Conservation (phyloP, 2,113 vertebrate species). For the Nycticorax nycticorax region DNA sequence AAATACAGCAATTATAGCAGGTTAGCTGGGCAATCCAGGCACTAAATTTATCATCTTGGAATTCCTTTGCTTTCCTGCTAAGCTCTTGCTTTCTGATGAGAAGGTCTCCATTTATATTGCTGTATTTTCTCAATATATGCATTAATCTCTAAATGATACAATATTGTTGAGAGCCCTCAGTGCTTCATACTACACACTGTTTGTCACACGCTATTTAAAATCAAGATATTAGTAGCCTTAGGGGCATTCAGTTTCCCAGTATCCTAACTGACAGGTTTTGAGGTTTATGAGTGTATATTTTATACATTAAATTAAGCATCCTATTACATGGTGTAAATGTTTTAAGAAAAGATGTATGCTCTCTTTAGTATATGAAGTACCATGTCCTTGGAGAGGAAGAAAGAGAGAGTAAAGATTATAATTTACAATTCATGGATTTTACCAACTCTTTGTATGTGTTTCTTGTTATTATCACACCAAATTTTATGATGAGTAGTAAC, state of each 20-base stretch:
- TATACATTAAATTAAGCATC: not conserved
- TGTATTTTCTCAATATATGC: not conserved
- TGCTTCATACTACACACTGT: not conserved
- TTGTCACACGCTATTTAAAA: not conserved
- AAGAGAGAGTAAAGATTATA: not conserved
- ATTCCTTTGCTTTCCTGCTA: not conserved
- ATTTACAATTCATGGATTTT: not conserved
- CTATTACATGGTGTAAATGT: not conserved
- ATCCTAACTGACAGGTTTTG: not conserved
- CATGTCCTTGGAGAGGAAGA: not conserved
- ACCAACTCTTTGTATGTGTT: not conserved
- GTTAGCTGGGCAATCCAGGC: not conserved
- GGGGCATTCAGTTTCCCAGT: not conserved
- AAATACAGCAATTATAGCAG: not conserved
- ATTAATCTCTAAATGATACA: not conserved
- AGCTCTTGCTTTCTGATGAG: not conserved
- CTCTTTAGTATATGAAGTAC: not conserved
- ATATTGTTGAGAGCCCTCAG: not conserved
- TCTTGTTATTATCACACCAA: not conserved
- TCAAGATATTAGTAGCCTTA: not conserved
- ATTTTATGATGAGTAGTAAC: not conserved
- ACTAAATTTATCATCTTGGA: not conserved
- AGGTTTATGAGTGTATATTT: not conserved
- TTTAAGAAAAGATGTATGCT: not conserved
- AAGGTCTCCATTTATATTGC: not conserved